These are phyloP conservation scores for Pteropus alecto DNA, from an alignment of 2,113 vertebrate species.

Conservation along the genomic window DNA sequence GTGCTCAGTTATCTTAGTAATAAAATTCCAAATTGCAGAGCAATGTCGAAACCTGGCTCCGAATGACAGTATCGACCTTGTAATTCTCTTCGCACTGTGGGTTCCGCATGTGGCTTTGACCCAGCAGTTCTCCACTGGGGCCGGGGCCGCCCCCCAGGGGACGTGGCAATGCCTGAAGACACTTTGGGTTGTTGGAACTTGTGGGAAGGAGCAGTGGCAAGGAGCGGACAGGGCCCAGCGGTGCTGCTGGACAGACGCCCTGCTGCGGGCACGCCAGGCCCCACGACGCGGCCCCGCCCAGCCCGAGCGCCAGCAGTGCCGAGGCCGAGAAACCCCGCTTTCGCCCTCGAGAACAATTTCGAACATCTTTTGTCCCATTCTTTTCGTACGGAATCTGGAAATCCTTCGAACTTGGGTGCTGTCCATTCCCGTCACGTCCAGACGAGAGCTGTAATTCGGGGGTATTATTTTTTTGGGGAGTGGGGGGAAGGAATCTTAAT, in stretches of 20 bases:
- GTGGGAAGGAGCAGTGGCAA: neutral
- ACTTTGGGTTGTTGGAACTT: neutral
- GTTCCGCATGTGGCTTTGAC: neutral
- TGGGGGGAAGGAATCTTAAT: fast-evolving
- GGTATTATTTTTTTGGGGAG: neutral
- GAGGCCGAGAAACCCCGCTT: fast-evolving
- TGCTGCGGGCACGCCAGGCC: no score
- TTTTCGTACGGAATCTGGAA: neutral
- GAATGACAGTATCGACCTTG: no score
- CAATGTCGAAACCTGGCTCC: neutral
- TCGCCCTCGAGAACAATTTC: fast-evolving
- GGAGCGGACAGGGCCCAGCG: neutral
- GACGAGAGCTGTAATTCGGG: neutral
- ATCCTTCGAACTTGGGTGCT: neutral
- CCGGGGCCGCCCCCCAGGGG: neutral
- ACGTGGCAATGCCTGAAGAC: neutral
- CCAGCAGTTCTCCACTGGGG: neutral
- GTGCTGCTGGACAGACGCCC: no score
- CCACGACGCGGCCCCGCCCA: fast-evolving
- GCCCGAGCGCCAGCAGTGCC: fast-evolving
- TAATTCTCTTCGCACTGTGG: neutral
- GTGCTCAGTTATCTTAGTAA: neutral
- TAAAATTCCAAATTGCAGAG: neutral
- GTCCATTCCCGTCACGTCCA: fast-evolving
- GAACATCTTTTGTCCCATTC: neutral